Evolutionary conservation across 2,113 vertebrate species (phyloP), one percentile per base, ranked within the genome.

Genomic region (Vulpes ferrilata): DNA sequence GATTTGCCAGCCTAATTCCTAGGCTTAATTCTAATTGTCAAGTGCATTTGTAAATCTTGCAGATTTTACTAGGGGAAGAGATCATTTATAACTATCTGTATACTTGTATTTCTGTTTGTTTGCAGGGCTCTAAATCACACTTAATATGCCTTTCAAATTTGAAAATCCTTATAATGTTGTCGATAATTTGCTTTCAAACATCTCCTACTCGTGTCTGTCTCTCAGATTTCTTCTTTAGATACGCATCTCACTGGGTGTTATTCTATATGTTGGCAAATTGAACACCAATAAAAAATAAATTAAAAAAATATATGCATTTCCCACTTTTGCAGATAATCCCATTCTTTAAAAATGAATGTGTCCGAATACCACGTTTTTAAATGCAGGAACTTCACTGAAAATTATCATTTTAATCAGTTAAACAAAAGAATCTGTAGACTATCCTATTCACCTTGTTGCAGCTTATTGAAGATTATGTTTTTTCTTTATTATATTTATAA

Each of bases 1-100:
- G 67, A 90, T 95, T 96, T 96, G 19, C 38, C 65, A 83, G 23
- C 65, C 62, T 97, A 97, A 96, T 73, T 96, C 87, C 16, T 76
- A 74, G 53, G 87, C 53, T 95, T 95, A 97, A 93, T 74, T 97
- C 55, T 65, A 93, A 73, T 64, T 86, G 35, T 55, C 88, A 83
- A 69, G 78, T 90, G 35, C n/a, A 76, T 94, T 82, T 80, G 30
- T 96, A 97, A 97, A 74, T 97, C 60, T 78, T 88, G 51, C 11
- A 94, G 48, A n/a, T 71, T 90, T 97, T 55, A 57, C 13, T 11
- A 43, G 13, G 5, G 10, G 48, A 73, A 85, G 9, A 92, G 30
- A 87, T 79, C 5, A 62, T 43, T 78, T 23, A 15, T 65, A 89
- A 78, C 2, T 65, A 17, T 38, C 27, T 23, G 51, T 32, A 43